Evolutionary conservation across 2,797 vertebrate species (phyloP).

Genomic region (Arremon aurantiirostris): DNA sequence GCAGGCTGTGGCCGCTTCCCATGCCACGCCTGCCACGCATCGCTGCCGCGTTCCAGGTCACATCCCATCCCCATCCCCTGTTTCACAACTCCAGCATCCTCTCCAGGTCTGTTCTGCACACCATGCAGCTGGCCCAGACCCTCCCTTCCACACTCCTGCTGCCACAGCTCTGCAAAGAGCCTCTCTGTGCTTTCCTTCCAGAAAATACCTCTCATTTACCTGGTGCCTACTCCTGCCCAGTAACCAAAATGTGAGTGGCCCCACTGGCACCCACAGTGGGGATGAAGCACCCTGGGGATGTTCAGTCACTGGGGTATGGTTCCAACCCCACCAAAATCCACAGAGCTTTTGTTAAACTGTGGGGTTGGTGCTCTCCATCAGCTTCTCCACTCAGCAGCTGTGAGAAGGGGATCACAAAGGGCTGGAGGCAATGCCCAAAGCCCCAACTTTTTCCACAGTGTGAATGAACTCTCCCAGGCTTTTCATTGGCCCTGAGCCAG

Average conservation of each 20-base stretch:
- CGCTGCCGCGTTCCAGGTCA: background rate
- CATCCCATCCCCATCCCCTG: background rate
- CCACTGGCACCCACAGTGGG: background rate
- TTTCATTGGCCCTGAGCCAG: background rate
- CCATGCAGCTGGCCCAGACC: background rate
- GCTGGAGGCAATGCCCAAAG: background rate
- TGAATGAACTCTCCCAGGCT: background rate
- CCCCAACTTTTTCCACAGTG: rapidly evolving
- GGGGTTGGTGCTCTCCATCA: background rate
- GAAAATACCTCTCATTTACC: background rate
- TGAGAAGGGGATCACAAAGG: background rate
- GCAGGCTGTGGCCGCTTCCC: background rate
- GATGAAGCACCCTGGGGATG: background rate
- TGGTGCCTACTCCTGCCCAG: background rate
- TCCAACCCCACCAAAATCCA: background rate
- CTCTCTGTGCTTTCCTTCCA: background rate
- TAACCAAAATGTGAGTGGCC: background rate
- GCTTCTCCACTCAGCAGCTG: rapidly evolving
- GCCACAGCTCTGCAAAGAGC: background rate
- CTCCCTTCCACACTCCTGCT: background rate
- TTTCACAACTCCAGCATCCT: background rate
- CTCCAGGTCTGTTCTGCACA: background rate
- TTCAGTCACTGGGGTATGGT: background rate
- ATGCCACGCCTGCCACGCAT: background rate
- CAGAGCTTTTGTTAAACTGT: background rate